Evolutionary conservation across 1,140 invertebrate genomes (phyloP), one percentile per base, ranked within the genome.

Genomic region (Drosophila mayri): DNA sequence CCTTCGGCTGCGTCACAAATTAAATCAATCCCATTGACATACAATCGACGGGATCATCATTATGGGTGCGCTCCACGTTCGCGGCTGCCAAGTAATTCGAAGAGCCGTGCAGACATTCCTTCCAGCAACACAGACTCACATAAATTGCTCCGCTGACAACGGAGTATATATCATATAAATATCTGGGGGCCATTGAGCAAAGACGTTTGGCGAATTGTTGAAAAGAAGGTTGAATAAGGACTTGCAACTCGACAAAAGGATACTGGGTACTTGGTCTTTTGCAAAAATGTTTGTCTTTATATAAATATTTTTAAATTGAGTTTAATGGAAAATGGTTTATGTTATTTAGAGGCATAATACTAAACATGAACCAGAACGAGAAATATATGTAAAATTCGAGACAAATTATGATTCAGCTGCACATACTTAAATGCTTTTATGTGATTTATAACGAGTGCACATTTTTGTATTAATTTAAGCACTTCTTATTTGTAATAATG

Each of bases 151-250:
- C 35, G n/a, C 44, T 32, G 43, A 44, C 60, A 57, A 50, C 32
- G 28, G 38, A 43, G 54, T 35, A 76, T 58, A 58, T 77, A 77
- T 77, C 75, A 78, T 78, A 71, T 63, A 70, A 78, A 71, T 77
- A 78, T 77, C 75, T 70, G 10, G 65, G 37, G 75, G 75, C 57
- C 74, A 62, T 62, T 50, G 44, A 50, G 64, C 14, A 77, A 40
- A 44, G 32, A 41, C 43, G 41, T 46, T 52, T 60, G 40, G 3
- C 9, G 32, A 60, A 46, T 30, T 20, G 16, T 22, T 5, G 11
- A 47, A 38, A 16, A 28, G 38, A 52, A 63, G 16, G 1, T 1
- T 2, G 35, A 22, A 4, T 16, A 5, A 16, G 11, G 30, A 14
- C 16, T 43, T 12, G 32, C 28, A 50, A 11, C 22, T 67, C 72